Evolutionary conservation across 2,797 vertebrate genomes (phyloP).

Genomic region (Parauchenoglanis ngamensis): DNA sequence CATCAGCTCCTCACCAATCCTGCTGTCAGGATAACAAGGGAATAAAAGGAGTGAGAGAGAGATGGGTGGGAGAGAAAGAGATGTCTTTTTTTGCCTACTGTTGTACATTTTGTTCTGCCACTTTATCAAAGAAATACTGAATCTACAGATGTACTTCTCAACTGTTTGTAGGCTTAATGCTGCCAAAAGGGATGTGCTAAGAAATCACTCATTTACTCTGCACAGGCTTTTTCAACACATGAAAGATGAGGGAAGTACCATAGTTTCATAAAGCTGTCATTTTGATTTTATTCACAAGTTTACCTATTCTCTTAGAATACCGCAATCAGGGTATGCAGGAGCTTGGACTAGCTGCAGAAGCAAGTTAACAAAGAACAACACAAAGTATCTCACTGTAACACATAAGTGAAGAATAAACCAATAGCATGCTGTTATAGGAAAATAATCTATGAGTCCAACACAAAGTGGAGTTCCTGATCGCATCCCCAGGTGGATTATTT

Average conservation of each 20-base stretch:
- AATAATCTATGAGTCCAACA: not conserved
- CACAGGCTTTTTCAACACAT: not conserved
- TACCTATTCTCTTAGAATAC: not conserved
- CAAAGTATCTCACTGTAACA: not conserved
- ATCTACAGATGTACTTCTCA: not conserved
- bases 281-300: not conserved
- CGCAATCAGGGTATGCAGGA: too few species aligned
- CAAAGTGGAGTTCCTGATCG: too few species aligned
- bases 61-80: not conserved
- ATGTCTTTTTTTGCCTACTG: not conserved
- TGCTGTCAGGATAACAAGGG: constrained; percentile 3
- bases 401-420: not conserved
- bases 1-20: not conserved
- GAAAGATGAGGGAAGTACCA: not conserved
- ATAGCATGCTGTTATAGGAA: not conserved
- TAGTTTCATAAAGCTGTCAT: constrained; percentile 23
- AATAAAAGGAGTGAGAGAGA: not conserved
- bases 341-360: too few species aligned
- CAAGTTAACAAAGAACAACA: not conserved
- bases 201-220: constrained; percentile 1
- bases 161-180: constrained; percentile 7
- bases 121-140: not conserved
- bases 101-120: not conserved
- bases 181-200: constrained; percentile 7
- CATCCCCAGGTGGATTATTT: not conserved